Evolutionary conservation across 2,113 vertebrate species (phyloP).

Genomic region (Syngnathus typhle): DNA sequence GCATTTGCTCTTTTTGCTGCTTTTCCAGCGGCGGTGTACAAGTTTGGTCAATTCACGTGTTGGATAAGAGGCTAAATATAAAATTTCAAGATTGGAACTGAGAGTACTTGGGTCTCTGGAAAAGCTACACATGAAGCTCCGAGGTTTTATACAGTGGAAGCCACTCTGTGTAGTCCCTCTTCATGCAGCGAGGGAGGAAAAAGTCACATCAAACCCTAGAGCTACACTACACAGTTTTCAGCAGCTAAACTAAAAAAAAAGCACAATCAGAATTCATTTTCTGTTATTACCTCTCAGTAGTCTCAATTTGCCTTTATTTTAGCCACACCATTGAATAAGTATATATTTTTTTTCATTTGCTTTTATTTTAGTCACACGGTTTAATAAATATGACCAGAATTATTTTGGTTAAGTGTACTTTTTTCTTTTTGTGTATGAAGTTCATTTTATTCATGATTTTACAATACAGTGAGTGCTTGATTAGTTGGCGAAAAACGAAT

Average conservation of each 20-base stretch:
- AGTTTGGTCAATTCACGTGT: neutral
- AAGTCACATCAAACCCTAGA: neutral
- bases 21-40: conserved; percentile 12
- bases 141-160: neutral
- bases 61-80: conserved; percentile 3
- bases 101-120: conserved; percentile 3
- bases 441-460: neutral
- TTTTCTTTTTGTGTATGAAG: neutral
- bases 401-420: neutral
- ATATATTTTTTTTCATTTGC: neutral
- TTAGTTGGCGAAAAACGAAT: neutral
- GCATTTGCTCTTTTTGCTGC: conserved; percentile 15
- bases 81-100: neutral
- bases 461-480: neutral
- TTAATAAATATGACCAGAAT: conserved; percentile 4
- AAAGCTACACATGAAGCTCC: conserved; percentile 18
- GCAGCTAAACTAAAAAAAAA: conserved; percentile 1
- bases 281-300: neutral
- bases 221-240: conserved; percentile 7
- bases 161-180: conserved; percentile 18
- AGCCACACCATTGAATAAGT: neutral
- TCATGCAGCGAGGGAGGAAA: conserved; percentile 13
- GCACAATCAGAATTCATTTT: neutral
- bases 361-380: neutral
- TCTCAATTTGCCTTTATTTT: neutral